Evolutionary conservation across 2,888 invertebrate genomes (phyloP), one percentile per base, ranked within the genome.

Genomic region (Plagodis dolabraria): DNA sequence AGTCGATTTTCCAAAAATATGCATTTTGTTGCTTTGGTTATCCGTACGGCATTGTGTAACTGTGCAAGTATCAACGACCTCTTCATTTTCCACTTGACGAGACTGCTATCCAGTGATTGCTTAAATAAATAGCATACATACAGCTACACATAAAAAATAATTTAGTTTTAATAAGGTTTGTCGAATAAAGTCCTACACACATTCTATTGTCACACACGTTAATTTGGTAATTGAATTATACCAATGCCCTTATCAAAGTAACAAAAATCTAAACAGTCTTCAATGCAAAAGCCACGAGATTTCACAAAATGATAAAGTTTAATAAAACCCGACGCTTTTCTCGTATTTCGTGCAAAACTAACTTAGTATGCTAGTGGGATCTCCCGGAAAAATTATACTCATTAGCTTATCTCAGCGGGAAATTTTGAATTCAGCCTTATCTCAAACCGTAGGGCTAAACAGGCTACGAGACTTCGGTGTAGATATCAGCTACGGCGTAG

Each of bases 391-490:
- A 86, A 81, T 85, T 81, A 80, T 80, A 75, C 83, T 83, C 86
- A 86, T 88, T 87, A 85, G 79, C 81, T 81, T 87, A 89, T 89
- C 89, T 85, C 46, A 75, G 71, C 57, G 58, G 69, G 67, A 73
- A 86, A 81, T 83, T 85, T 77, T 72, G 79, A 76, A 82, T 82
- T 80, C 75, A 72, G 69, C 62, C 86, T 89, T 88, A 88, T 88
- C 87, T 83, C 68, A 72, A 56, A 57, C 74, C 76, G 72, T 70
- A 69, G 72, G 75, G 74, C 77, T 80, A 81, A 82, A 80, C 79
- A 82, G 76, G 76, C 72, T 63, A 67, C 69, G 76, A 77, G 63
- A 63, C 74, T 69, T 68, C 73, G 72, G 33, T 75, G 74, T 74
- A 60, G 71, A 69, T 76, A 76, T 68, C 76, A 67, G 74, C 81